Conservation (phyloP, 2,113 vertebrate genomes). For the Dolichotis patagonum region DNA sequence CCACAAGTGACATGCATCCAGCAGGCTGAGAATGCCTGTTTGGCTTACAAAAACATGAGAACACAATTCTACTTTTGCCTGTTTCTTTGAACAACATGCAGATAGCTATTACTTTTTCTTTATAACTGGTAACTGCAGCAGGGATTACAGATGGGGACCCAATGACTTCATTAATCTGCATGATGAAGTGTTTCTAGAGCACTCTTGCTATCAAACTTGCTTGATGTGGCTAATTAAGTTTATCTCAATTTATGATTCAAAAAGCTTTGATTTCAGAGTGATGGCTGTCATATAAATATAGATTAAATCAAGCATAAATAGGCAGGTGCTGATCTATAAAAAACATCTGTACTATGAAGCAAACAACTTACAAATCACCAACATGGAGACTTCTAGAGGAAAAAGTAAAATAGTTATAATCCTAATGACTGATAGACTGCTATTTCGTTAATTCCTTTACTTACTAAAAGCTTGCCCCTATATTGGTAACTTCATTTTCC, state of each 20-base stretch:
- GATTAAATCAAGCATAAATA: slow-evolving; percentile 64
- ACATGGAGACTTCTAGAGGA: neutral
- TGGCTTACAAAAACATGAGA: neutral
- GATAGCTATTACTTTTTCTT: neutral
- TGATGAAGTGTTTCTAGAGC: neutral
- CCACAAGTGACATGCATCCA: neutral
- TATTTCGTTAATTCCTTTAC: neutral
- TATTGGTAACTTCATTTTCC: neutral
- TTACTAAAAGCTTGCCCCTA: neutral
- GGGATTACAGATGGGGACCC: neutral
- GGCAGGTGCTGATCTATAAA: slow-evolving; percentile 58
- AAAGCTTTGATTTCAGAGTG: slow-evolving; percentile 74
- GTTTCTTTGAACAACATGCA: neutral
- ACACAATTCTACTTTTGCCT: neutral
- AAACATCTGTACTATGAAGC: slow-evolving; percentile 54
- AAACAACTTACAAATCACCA: slow-evolving; percentile 25
- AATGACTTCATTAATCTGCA: neutral
- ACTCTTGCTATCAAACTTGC: slow-evolving; percentile 21
- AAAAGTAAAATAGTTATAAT: neutral
- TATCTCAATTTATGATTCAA: slow-evolving; percentile 56
- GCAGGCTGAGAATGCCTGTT: neutral
- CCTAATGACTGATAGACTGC: neutral
- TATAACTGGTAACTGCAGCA: neutral
- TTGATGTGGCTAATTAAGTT: slow-evolving; percentile 46
- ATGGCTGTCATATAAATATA: slow-evolving; percentile 71